Percentiles rank a stretch among this genome's conserved stretches.
phyloP scores from a whole-genome alignment of 2,113 vertebrate genomes.

The Alosa alosa region DNA sequence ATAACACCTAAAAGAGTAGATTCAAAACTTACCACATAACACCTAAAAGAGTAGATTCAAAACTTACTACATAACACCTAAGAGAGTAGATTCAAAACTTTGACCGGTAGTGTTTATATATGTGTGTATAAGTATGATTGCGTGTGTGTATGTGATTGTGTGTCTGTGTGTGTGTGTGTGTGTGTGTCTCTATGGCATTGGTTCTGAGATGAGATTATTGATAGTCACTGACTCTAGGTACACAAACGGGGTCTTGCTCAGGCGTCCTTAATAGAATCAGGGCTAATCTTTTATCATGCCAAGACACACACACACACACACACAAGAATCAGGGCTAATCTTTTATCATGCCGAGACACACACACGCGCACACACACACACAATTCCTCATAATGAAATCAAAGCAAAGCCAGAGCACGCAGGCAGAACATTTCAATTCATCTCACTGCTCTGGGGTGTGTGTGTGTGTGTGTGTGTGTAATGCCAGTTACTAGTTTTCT shows the following conservation, averaged over 20 bases:
- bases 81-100: no score
- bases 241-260: constrained; percentile 81
- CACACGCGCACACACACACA: constrained; percentile 84
- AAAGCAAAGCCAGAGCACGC: constrained; percentile 82
- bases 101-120: constrained; percentile 59
- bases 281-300: constrained; percentile 91
- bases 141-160: not conserved
- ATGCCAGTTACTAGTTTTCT: constrained; percentile 67
- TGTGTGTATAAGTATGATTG: not conserved
- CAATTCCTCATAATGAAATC: constrained; percentile 73
- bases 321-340: constrained; percentile 74
- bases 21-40: no score
- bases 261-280: constrained; percentile 90
- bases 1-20: no score
- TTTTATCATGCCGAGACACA: constrained; percentile 90
- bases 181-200: not conserved
- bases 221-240: constrained; percentile 72
- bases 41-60: no score
- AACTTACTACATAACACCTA: no score
- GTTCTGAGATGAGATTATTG: not conserved
- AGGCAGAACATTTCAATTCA: constrained; percentile 97
- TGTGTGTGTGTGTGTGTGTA: constrained; percentile 32
- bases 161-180: not conserved
- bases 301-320: constrained; percentile 76
- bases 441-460: constrained; percentile 78